Percentiles rank a stretch among this genome's conserved stretches.
Evolutionary conservation across 92 coral and sea anemone genomes (phyloP).

Genomic region (Metridium senile): DNA sequence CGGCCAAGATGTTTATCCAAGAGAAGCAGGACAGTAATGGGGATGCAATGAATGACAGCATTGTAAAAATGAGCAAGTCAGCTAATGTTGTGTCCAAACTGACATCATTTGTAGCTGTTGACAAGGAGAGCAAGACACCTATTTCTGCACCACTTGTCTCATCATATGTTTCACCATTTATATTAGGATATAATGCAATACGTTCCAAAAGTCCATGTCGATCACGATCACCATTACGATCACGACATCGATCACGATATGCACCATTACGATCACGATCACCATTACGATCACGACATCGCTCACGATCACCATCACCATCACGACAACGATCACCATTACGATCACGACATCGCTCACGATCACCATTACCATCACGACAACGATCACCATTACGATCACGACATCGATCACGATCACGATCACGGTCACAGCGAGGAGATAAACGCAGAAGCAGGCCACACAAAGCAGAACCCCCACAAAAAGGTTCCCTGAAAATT

Average conservation of each 20-base stretch:
- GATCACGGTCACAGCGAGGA: neutral
- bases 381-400: no score
- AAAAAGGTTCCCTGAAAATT: constrained; percentile 1
- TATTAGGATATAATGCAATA: no score
- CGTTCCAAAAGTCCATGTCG: neutral
- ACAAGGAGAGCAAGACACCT: constrained; percentile 41
- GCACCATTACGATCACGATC: no score
- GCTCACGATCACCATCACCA: neutral
- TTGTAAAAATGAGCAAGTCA: constrained; percentile 57
- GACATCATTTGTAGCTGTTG: constrained; percentile 80
- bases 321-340: no score
- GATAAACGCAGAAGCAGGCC: neutral
- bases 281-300: no score
- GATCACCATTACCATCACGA: neutral
- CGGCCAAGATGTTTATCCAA: constrained; percentile 55
- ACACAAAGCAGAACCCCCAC: neutral
- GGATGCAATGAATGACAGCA: constrained; percentile 17
- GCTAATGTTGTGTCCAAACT: constrained; percentile 61
- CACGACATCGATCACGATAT: neutral
- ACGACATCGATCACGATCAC: neutral
- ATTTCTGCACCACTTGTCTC: constrained; percentile 20
- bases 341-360: neutral
- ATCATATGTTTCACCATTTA: neutral
- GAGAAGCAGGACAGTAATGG: constrained; percentile 44
- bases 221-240: neutral